Base-by-base conservation (phyloP, 2,797 vertebrate species). In the Spondyliosoma cantharus region DNA sequence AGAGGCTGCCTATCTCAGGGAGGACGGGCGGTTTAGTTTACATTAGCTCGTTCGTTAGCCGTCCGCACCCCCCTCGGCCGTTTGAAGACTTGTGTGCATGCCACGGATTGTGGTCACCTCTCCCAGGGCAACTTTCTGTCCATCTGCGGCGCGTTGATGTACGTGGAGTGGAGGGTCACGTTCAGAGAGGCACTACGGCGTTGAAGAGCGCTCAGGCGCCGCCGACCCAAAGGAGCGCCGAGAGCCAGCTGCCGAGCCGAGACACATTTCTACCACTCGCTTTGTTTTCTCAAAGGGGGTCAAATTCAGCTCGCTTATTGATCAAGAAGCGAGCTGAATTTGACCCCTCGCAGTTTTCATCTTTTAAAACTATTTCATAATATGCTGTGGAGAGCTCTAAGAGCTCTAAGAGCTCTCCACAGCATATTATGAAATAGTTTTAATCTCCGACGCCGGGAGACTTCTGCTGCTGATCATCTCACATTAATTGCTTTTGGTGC, bases 91-190 rank as follows among this genome's bases (percentile, higher is more conserved):
- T 63, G 61, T 73, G 74, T 76, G 68, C 82, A 82, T 78, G 60
- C 81, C 83, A 65, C 79, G 75, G 74, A 86, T 45, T 61, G 76
- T 19, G 27, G 69, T 80, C 61, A 56, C 32, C 46, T 84, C 74
- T 83, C 84, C 37, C 25, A 70, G 89, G 79, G 84, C 4, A 58
- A 59, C 80, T 82, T 48, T 68, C 37, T 53, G 73, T 85, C 86
- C 90, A 89, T 87, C 76, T 93, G 90, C 69, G 85, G 78, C 56
- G 82, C 87, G 92, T 89, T 93, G 91, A 91, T 14, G 19, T 84
- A 78, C 4, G 29, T 4, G 13, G 45, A 71, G 42, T 58, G 27
- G 61, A 46, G 48, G 69, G 79, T 58, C 62, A 60, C 29, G 1
- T 78, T 81, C 65, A 60, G 43, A 76, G 65, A 78, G 42, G 48